These are phyloP conservation scores for Lophotriccus pileatus DNA, from an alignment of 2,797 vertebrate genomes.

Conservation along the genomic window DNA sequence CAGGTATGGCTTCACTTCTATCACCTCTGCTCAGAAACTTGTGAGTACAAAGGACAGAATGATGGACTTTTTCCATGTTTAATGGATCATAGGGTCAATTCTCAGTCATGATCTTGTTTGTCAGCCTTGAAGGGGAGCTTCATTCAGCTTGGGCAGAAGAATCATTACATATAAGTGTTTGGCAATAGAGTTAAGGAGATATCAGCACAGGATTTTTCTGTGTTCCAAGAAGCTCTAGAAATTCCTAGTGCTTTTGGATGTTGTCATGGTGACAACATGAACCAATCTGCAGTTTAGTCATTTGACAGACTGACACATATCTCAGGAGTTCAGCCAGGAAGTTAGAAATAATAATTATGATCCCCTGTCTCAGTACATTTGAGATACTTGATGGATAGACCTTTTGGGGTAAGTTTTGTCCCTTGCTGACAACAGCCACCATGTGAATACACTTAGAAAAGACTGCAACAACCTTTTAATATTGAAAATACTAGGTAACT, in stretches of 20 bases:
- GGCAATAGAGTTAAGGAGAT: neutral
- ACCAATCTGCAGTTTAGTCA: neutral
- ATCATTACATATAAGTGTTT: neutral
- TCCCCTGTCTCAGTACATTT: neutral
- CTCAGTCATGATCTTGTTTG: neutral
- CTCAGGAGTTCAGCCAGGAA: neutral
- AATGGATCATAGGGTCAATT: neutral
- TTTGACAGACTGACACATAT: neutral
- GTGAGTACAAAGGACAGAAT: neutral
- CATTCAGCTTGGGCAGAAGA: neutral
- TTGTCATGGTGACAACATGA: rapidly evolving
- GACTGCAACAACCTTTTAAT: neutral
- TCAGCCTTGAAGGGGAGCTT: neutral
- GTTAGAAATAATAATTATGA: neutral
- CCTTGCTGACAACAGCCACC: neutral
- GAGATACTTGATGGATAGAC: neutral
- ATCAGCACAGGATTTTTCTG: neutral
- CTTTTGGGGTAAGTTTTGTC: neutral
- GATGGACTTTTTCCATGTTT: neutral
- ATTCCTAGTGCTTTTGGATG: neutral
- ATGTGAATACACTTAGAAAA: neutral
- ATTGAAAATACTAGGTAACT: neutral
- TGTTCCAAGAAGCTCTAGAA: neutral
- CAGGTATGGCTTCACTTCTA: neutral
- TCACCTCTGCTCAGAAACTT: neutral